A percentile compares a stretch with the other conserved stretches of the same genome.
Evolutionary conservation across 2,888 invertebrate species (phyloP).

Genomic region (Lepidocyrtoides sp.): DNA sequence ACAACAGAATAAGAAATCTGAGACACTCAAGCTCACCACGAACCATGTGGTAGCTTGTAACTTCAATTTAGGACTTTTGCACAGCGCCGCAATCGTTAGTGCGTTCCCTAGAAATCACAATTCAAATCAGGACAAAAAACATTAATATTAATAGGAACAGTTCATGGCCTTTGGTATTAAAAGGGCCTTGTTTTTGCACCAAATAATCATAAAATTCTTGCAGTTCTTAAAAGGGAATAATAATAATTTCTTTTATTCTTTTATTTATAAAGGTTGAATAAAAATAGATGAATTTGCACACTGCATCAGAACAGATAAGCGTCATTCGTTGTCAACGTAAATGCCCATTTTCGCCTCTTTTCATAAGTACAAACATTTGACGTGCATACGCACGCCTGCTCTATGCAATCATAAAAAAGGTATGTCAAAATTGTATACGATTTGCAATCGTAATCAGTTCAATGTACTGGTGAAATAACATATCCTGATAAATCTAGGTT

Average conservation of each 20-base stretch:
- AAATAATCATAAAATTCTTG: too few species aligned
- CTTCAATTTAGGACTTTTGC: slow-evolving; percentile 92
- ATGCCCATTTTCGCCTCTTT: not conserved
- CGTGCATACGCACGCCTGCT: too few species aligned
- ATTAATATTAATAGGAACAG: not conserved
- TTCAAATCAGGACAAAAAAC: not conserved
- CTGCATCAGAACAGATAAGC: too few species aligned
- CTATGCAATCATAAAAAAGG: too few species aligned
- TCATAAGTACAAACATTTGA: too few species aligned
- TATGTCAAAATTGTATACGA: not conserved
- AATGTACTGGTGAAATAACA: not conserved
- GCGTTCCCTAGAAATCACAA: slow-evolving; percentile 90
- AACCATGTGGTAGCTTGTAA: slow-evolving; percentile 95
- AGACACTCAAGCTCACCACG: slow-evolving; percentile 94
- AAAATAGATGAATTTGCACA: not conserved
- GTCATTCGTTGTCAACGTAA: too few species aligned
- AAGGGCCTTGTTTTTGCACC: too few species aligned
- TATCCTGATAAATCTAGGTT: too few species aligned
- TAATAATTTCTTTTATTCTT: too few species aligned
- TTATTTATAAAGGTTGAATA: not conserved
- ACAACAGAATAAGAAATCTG: slow-evolving; percentile 94
- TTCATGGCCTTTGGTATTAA: too few species aligned
- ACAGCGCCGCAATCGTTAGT: slow-evolving; percentile 93
- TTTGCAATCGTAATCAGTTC: not conserved
- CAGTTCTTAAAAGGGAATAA: too few species aligned